These are phyloP conservation scores for Acanthopleura granulata DNA, from an alignment of 2,888 invertebrate genomes.

Conservation along the genomic window DNA sequence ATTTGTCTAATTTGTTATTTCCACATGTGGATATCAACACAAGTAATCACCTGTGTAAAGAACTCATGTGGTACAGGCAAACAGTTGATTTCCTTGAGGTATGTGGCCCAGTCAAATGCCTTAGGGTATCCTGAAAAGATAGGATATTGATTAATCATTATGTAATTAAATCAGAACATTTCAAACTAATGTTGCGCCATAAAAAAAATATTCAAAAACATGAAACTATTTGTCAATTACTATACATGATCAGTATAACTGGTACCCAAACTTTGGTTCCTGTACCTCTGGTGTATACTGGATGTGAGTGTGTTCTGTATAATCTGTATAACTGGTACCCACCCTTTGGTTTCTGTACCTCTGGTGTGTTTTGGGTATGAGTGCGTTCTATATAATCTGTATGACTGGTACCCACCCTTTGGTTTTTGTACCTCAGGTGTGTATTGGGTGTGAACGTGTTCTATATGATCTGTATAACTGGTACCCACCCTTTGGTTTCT, in stretches of 20 bases:
- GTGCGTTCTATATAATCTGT: too few relatives aligned
- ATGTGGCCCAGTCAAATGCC: constrained; percentile 45
- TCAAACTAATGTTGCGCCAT: too few relatives aligned
- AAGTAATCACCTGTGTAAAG: constrained; percentile 44
- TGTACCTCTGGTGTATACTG: constrained; percentile 30
- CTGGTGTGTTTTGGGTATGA: not conserved
- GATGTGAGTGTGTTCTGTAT: constrained; percentile 22
- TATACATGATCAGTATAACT: constrained; percentile 40
- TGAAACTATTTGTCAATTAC: too few relatives aligned
- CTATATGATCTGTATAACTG: too few relatives aligned
- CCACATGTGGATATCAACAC: not conserved
- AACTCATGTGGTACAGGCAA: constrained; percentile 52
- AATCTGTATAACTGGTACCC: constrained; percentile 36
- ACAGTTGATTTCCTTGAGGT: constrained; percentile 38
- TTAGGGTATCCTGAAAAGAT: constrained; percentile 32
- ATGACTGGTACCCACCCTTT: constrained; percentile 39
- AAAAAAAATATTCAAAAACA: too few relatives aligned
- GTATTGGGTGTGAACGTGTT: too few relatives aligned
- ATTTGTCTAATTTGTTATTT: not conserved
- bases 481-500: constrained; percentile 29
- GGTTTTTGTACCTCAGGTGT: too few relatives aligned
- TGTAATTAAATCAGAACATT: too few relatives aligned
- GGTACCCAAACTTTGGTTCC: constrained; percentile 35
- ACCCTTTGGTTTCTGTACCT: constrained; percentile 42
- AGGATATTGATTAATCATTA: not conserved